phyloP scores from a whole-genome alignment of 2,113 vertebrate genomes.

The Rhea pennata region DNA sequence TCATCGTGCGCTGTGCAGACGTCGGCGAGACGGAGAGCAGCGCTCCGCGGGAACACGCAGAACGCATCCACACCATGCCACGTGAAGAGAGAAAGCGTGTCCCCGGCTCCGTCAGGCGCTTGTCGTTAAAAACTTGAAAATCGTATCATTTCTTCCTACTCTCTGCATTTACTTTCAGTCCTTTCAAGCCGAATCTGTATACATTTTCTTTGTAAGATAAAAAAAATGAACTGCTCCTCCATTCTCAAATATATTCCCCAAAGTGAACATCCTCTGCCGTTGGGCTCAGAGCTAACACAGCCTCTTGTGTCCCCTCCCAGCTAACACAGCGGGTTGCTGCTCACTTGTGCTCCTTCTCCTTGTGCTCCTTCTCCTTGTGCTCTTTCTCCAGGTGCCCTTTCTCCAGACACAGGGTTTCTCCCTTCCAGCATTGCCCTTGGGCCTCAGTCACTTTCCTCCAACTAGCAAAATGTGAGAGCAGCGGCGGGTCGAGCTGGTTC shows the following conservation, averaged over 20 bases:
- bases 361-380: not conserved
- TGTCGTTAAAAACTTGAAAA: not conserved
- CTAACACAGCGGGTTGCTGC: not conserved
- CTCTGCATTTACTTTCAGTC: not conserved
- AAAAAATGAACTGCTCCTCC: not conserved
- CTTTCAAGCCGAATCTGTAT: not conserved
- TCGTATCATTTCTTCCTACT: not conserved
- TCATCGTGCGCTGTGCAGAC: not conserved
- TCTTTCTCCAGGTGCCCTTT: not conserved
- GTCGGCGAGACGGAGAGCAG: rapidly evolving
- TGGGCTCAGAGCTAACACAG: not conserved
- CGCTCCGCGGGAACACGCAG: not conserved
- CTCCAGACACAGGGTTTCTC: not conserved
- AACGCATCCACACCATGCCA: rapidly evolving
- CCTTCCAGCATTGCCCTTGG: not conserved
- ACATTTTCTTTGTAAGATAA: not conserved
- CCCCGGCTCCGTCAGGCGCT: not conserved
- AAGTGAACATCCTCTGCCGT: rapidly evolving
- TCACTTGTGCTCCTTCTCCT: rapidly evolving
- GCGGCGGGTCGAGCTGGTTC: not conserved
- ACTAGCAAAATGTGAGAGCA: not conserved
- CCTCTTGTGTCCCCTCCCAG: not conserved
- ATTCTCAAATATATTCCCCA: not conserved
- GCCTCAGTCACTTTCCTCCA: not conserved
- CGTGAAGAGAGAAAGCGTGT: not conserved